Evolutionary conservation across 2,888 invertebrate genomes (phyloP).

Genomic region (Hofmannophila pseudospretella): DNA sequence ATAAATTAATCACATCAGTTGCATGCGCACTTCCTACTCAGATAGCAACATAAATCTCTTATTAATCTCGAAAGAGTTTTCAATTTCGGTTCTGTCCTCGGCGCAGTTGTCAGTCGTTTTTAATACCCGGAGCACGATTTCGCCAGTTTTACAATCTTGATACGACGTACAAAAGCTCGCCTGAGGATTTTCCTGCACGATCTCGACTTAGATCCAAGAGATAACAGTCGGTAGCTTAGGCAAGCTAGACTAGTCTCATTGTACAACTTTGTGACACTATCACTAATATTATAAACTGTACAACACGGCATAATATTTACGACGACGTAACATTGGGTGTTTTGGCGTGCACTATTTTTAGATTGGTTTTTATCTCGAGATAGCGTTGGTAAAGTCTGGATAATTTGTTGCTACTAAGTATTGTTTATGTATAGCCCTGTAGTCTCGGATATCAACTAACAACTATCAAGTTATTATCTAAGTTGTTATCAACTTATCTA

Average conservation of each 20-base stretch:
- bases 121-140: slow-evolving; percentile 58
- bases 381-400: too few species aligned
- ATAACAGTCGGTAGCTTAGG: slow-evolving; percentile 27
- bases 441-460: too few species aligned
- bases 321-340: background rate
- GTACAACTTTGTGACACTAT: slow-evolving; percentile 18
- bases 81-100: slow-evolving; percentile 8
- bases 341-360: background rate
- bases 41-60: too few species aligned
- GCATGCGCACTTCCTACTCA: too few species aligned
- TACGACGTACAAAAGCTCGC: slow-evolving; percentile 19
- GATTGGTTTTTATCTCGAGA: too few species aligned
- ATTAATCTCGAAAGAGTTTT: slow-evolving; percentile 3
- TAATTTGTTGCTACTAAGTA: too few species aligned
- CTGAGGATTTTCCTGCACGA: slow-evolving; percentile 52
- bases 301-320: background rate
- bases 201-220: slow-evolving; percentile 41
- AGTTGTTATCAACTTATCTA: too few species aligned
- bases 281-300: slow-evolving; percentile 4
- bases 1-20: too few species aligned
- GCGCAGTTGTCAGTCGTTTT: slow-evolving; percentile 21
- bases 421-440: too few species aligned
- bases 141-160: slow-evolving; percentile 43
- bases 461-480: too few species aligned
- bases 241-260: slow-evolving; percentile 13